Evolutionary conservation across 2,888 invertebrate genomes (phyloP).

Genomic region (Lithophane leautieri): DNA sequence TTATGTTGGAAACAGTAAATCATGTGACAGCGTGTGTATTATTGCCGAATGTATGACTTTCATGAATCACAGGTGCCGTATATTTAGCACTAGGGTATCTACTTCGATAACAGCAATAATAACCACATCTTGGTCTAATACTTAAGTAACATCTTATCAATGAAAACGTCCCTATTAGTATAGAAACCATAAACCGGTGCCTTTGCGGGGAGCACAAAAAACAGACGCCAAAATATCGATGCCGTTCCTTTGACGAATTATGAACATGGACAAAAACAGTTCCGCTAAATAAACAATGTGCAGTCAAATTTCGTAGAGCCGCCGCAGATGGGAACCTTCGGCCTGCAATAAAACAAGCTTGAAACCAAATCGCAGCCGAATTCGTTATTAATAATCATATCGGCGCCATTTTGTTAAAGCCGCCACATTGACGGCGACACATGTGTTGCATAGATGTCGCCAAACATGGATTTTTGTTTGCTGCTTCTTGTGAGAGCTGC

Average conservation of each 20-base stretch:
- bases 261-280: slow-evolving; percentile 79
- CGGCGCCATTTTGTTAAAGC: slow-evolving; percentile 86
- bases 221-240: slow-evolving; percentile 60
- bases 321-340: slow-evolving; percentile 84
- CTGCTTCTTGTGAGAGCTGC: slow-evolving; percentile 23
- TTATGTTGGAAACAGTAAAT: slow-evolving; percentile 44
- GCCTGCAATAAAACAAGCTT: slow-evolving; percentile 82
- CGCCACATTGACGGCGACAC: slow-evolving; percentile 71
- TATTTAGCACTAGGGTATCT: slow-evolving; percentile 28
- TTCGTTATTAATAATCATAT: slow-evolving; percentile 89
- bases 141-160: slow-evolving; percentile 37
- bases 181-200: slow-evolving; percentile 59
- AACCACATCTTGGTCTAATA: slow-evolving; percentile 3
- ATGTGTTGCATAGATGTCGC: slow-evolving; percentile 70
- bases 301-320: slow-evolving; percentile 81
- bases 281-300: slow-evolving; percentile 86
- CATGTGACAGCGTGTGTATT: slow-evolving; percentile 41
- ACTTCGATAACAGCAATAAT: slow-evolving; percentile 13
- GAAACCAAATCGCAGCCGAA: slow-evolving; percentile 84
- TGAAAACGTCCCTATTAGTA: slow-evolving; percentile 39
- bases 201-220: slow-evolving; percentile 56
- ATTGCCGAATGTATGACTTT: slow-evolving; percentile 38
- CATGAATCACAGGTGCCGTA: slow-evolving; percentile 42
- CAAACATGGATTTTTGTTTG: slow-evolving; percentile 56
- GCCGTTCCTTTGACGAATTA: slow-evolving; percentile 69